Percentiles rank a stretch among this genome's conserved stretches.
These are phyloP conservation scores for Eleginops maclovinus DNA, from an alignment of 2,113 vertebrate species.

Conservation along the genomic window DNA sequence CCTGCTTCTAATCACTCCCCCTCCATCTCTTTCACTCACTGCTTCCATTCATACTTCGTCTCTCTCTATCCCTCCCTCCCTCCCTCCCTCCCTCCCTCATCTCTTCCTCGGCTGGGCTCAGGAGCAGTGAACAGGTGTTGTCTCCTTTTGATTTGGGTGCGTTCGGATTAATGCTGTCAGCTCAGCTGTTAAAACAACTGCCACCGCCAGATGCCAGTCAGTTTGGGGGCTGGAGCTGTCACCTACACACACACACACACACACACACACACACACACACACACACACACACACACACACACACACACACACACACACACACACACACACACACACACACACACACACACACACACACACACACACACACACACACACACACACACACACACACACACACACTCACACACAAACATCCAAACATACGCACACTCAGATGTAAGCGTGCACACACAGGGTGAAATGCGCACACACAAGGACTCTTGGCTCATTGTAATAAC, in stretches of 20 bases:
- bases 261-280: slow-evolving; percentile 42
- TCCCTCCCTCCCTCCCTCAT: slow-evolving; percentile 80
- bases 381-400: slow-evolving; percentile 52
- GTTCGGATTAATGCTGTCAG: slow-evolving; percentile 99
- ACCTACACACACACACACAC: slow-evolving; percentile 79
- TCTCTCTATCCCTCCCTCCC: slow-evolving; percentile 49
- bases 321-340: slow-evolving; percentile 36
- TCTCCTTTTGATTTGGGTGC: slow-evolving; percentile 99
- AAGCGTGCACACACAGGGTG: slow-evolving; percentile 18
- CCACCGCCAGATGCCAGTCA: slow-evolving; percentile 99
- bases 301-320: slow-evolving; percentile 36
- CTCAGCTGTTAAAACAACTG: slow-evolving; percentile 99
- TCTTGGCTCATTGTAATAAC: slow-evolving; percentile 68
- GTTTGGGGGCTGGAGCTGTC: slow-evolving; percentile 96
- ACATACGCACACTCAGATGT: slow-evolving; percentile 38
- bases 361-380: slow-evolving; percentile 42
- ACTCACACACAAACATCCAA: slow-evolving; percentile 41
- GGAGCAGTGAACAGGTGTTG: slow-evolving; percentile 99
- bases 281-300: slow-evolving; percentile 56
- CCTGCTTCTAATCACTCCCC: slow-evolving; percentile 62
- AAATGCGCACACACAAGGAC: slow-evolving; percentile 18
- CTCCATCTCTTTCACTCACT: slow-evolving; percentile 54
- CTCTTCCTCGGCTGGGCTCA: slow-evolving; percentile 87
- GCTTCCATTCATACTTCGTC: background rate
- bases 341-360: slow-evolving; percentile 67